Evolutionary conservation across 2,888 invertebrate species (phyloP), one percentile per base, ranked within the genome.

Genomic region (Agrenia bidenticulata): DNA sequence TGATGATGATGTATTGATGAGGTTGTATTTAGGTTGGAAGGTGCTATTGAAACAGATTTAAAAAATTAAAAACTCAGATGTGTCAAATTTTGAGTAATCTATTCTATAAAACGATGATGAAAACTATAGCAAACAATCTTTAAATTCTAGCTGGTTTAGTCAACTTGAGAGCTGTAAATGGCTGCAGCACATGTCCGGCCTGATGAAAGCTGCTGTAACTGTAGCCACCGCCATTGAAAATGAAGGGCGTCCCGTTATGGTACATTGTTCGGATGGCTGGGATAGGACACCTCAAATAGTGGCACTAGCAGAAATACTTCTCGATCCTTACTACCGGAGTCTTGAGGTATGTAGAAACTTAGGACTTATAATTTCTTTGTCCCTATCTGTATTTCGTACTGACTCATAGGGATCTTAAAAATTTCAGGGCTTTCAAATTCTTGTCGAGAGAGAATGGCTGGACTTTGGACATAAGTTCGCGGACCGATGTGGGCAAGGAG

Each of bases 231-330:
- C 90, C 0, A 87, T 94, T 66, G 89, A 89, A 76, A 84, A 85
- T 58, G 90, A 91, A 66, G 90, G 87, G 19, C 85, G 93, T 57
- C 94, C 96, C 7, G 97, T 95, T 61, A 83, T 99, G 68, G 95
- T 99, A 11, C 98, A 98, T 81, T 98, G 98, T 81, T 95, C 95
- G 1, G 98, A 98, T 82, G 98, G 98, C 54, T 98, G 98, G 98
- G 98, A 99, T 82, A 86, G 98, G 74, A 99, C 98, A 63, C 93
- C 98, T 53, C 98, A 99, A 83, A 90, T 99, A 73, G 92, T 94
- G 17, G 91, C 96, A 45, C 84, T 97, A 59, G 93, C 94, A 15
- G 90, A 97, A 81, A 84, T 98, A 49, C 83, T 97, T 78, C 84
- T 97, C 42, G 98, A 98, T 84, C 94, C 96, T 0, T 89, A 88